Percentiles rank a stretch among this genome's conserved stretches.
Evolutionary conservation across 1,140 invertebrate genomes (phyloP).

Genomic region (Drosophila suzukii): DNA sequence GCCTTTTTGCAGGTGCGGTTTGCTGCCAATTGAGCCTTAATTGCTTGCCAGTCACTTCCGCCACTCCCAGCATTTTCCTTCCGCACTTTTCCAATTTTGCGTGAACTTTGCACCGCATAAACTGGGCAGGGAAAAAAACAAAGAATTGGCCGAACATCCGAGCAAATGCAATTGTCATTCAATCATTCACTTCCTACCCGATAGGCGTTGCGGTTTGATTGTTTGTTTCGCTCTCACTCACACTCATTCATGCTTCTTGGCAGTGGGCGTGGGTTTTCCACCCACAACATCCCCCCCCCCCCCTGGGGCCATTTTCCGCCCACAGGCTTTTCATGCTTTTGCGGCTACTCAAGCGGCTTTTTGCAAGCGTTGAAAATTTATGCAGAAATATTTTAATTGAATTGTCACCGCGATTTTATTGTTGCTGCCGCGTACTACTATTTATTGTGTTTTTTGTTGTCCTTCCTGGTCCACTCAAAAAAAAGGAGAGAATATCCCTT

Average conservation of each 20-base stretch:
- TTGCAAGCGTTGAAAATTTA: constrained; percentile 65
- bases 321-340: constrained; percentile 54
- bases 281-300: neutral
- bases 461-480: neutral
- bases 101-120: constrained; percentile 30
- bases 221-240: constrained; percentile 23
- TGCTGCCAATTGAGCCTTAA: constrained; percentile 27
- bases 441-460: constrained; percentile 13
- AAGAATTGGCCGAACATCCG: constrained; percentile 22
- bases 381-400: constrained; percentile 82
- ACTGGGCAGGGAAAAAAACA: neutral
- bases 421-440: constrained; percentile 15
- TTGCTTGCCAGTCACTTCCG: constrained; percentile 34
- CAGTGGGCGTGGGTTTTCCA: too few species aligned
- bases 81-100: constrained; percentile 6
- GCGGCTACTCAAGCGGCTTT: constrained; percentile 74
- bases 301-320: neutral
- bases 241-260: neutral
- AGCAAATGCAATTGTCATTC: constrained; percentile 58
- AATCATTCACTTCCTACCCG: constrained; percentile 53
- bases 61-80: constrained; percentile 4
- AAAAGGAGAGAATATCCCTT: neutral
- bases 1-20: constrained; percentile 13
- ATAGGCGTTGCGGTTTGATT: constrained; percentile 39
- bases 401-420: constrained; percentile 78